phyloP scores from a whole-genome alignment of 1,140 invertebrate genomes.

The Macrotrachela quadricornifera region DNA sequence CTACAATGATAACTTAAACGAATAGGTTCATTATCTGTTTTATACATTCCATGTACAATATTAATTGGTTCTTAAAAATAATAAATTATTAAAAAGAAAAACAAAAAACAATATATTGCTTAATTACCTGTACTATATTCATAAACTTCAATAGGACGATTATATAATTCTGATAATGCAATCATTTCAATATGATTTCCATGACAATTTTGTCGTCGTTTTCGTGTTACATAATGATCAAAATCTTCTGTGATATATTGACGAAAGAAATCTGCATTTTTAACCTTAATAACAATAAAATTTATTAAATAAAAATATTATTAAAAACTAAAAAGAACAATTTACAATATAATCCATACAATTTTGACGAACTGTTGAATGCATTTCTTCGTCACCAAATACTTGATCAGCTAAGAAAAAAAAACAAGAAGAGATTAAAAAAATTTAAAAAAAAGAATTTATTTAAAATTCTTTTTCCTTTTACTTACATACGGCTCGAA shows the following conservation, averaged over 20 bases:
- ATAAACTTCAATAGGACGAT: conserved; percentile 69
- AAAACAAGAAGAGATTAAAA: not conserved
- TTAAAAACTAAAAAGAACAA: too few species aligned
- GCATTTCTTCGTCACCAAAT: conserved; percentile 79
- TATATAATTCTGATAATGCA: conserved; percentile 75
- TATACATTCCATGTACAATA: conserved; percentile 55
- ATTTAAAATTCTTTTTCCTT: too few species aligned
- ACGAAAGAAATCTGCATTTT: conserved; percentile 72
- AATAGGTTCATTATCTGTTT: conserved; percentile 53
- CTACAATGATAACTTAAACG: conserved; percentile 68
- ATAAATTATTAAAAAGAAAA: too few species aligned
- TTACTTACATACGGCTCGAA: conserved; percentile 49
- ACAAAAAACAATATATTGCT: too few species aligned
- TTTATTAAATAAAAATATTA: too few species aligned
- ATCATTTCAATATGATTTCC: conserved; percentile 85
- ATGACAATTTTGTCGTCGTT: conserved; percentile 46
- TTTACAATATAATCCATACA: conserved; percentile 79
- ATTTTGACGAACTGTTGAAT: conserved; percentile 53
- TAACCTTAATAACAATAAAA: conserved; percentile 37
- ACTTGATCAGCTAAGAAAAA: conserved; percentile 53
- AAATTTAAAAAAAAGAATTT: conserved; percentile 2
- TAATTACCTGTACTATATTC: conserved; percentile 44
- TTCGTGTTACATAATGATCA: conserved; percentile 53
- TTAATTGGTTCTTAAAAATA: conserved; percentile 50
- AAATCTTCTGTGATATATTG: conserved; percentile 82